These are phyloP conservation scores for Elmis aenea DNA, from an alignment of 2,888 invertebrate genomes.

Conservation along the genomic window DNA sequence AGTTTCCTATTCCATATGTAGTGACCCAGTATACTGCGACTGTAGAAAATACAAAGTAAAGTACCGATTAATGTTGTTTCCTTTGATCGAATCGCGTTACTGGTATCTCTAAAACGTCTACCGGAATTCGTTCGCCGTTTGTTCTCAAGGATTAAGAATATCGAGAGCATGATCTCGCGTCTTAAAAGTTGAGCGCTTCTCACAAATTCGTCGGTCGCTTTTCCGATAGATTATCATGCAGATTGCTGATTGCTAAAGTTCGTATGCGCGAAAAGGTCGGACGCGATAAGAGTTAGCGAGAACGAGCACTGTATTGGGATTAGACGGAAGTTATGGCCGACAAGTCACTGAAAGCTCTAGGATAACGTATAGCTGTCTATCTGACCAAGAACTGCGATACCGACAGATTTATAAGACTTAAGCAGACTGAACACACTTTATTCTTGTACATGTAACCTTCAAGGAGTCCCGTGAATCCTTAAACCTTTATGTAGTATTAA, in stretches of 20 bases:
- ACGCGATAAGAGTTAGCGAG: constrained; percentile 11
- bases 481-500: too few relatives aligned
- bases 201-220: constrained; percentile 18
- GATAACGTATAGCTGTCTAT: constrained; percentile 12
- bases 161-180: constrained; percentile 13
- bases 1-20: too few relatives aligned
- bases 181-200: constrained; percentile 22
- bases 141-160: constrained; percentile 11
- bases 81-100: too few relatives aligned
- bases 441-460: too few relatives aligned
- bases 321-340: constrained; percentile 11
- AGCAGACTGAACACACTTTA: too few relatives aligned
- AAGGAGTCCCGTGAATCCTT: too few relatives aligned
- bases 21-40: too few relatives aligned
- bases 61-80: too few relatives aligned
- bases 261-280: constrained; percentile 10
- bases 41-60: too few relatives aligned
- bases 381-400: constrained; percentile 6
- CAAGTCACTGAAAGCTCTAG: constrained; percentile 13
- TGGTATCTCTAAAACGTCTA: constrained; percentile 7
- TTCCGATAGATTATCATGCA: constrained; percentile 26
- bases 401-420: too few relatives aligned
- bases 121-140: constrained; percentile 8
- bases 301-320: constrained; percentile 14
- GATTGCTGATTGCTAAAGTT: constrained; percentile 22